phyloP scores from a whole-genome alignment of 2,888 invertebrate genomes.

The Yponomeuta evonymella region DNA sequence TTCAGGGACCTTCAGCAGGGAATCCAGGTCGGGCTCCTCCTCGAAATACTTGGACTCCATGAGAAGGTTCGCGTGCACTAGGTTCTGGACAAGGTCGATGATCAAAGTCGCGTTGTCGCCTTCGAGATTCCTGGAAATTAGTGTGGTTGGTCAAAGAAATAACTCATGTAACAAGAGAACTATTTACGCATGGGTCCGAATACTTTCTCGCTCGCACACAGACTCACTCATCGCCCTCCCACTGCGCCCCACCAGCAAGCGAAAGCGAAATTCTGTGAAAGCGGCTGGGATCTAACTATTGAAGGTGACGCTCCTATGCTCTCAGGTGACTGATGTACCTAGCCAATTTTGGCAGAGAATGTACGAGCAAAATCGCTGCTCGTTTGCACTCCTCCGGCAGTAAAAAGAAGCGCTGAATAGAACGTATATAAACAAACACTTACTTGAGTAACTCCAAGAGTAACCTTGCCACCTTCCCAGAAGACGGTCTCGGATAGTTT shows the following conservation, averaged over 20 bases:
- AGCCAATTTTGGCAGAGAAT: not conserved
- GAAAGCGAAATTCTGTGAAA: no score
- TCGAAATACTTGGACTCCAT: constrained; percentile 53
- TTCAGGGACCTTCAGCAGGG: constrained; percentile 50
- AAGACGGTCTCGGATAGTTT: constrained; percentile 43
- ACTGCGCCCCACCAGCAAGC: no score
- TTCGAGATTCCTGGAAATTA: constrained; percentile 48
- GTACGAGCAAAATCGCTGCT: no score
- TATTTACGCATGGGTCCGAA: no score
- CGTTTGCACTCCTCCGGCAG: no score
- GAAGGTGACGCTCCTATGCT: no score
- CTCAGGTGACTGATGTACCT: not conserved
- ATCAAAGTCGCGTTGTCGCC: constrained; percentile 51
- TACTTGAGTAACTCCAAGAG: constrained; percentile 58
- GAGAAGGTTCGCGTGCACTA: constrained; percentile 46
- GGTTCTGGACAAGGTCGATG: constrained; percentile 41
- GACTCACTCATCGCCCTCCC: no score
- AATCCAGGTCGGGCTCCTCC: constrained; percentile 51
- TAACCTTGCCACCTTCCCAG: constrained; percentile 53
- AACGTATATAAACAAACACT: constrained; percentile 15
- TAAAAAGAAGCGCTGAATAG: no score
- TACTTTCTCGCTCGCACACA: no score
- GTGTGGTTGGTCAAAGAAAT: no score
- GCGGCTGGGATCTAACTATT: no score
- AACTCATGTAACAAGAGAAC: no score